Conservation (phyloP, 2,113 vertebrate genomes). For the Hiodon tergisus region DNA sequence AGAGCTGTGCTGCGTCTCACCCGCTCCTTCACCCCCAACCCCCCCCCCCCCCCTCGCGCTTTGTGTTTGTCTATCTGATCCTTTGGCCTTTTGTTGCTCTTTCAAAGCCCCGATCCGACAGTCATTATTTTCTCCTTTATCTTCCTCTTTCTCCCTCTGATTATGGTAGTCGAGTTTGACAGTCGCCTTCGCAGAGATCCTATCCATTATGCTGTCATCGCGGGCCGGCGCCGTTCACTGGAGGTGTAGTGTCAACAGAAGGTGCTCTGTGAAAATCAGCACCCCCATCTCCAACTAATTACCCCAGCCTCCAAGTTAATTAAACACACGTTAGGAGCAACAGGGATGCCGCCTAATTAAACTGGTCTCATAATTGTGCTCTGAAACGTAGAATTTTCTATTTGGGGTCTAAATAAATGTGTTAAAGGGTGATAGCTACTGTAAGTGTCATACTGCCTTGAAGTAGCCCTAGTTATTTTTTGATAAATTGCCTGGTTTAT, state of each 20-base stretch:
- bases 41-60: slow-evolving; percentile 33
- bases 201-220: slow-evolving; percentile 70
- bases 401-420: slow-evolving; percentile 65
- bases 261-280: slow-evolving; percentile 71
- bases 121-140: slow-evolving; percentile 55
- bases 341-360: slow-evolving; percentile 80
- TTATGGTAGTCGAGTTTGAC: slow-evolving; percentile 52
- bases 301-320: slow-evolving; percentile 80
- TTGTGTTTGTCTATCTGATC: slow-evolving; percentile 42
- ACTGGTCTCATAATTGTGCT: slow-evolving; percentile 77
- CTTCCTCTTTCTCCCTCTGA: slow-evolving; percentile 44
- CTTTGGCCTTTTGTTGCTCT: slow-evolving; percentile 39
- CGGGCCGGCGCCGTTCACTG: slow-evolving; percentile 42
- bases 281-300: slow-evolving; percentile 73
- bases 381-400: slow-evolving; percentile 70
- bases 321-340: slow-evolving; percentile 80
- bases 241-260: slow-evolving; percentile 75
- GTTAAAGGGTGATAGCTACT: slow-evolving; percentile 54
- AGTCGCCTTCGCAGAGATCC: slow-evolving; percentile 50
- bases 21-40: slow-evolving; percentile 19
- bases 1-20: neutral
- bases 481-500: slow-evolving; percentile 4
- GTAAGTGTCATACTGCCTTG: slow-evolving; percentile 57
- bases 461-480: neutral
- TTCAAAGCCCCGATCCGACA: slow-evolving; percentile 43